These are phyloP conservation scores for Eristalis pertinax DNA, from an alignment of 2,888 invertebrate genomes.

Conservation along the genomic window DNA sequence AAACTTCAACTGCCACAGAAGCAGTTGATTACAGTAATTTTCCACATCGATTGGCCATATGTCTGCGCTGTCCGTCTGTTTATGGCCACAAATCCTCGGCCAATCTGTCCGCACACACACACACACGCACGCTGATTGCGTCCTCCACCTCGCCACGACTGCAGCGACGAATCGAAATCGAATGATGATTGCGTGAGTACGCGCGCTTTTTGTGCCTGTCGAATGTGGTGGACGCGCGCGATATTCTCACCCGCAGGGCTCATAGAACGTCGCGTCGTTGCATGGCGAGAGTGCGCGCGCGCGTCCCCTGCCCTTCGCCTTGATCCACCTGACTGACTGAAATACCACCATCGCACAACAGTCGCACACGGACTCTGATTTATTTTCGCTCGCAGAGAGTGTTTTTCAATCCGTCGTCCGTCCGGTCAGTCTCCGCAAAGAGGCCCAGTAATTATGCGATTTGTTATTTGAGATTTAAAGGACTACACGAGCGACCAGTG, in stretches of 20 bases:
- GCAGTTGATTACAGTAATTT: conserved; percentile 72
- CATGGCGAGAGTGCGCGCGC: background rate
- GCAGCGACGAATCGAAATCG: conserved; percentile 43
- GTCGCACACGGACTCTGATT: conserved; percentile 65
- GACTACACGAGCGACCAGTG: conserved; percentile 44
- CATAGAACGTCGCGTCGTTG: conserved; percentile 64
- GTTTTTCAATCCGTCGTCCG: conserved; percentile 53
- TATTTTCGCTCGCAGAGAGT: conserved; percentile 58
- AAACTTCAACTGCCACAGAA: conserved; percentile 67
- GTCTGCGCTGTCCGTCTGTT: conserved; percentile 62
- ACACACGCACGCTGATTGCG: conserved; percentile 14
- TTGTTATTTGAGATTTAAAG: conserved; percentile 71
- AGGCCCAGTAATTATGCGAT: conserved; percentile 70
- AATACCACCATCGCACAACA: conserved; percentile 69
- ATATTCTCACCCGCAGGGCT: conserved; percentile 68
- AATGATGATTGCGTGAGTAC: conserved; percentile 72
- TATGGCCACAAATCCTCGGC: conserved; percentile 69
- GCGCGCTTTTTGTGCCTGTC: conserved; percentile 67
- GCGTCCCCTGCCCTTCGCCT: background rate
- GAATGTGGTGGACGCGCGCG: conserved; percentile 56
- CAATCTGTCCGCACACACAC: conserved; percentile 51
- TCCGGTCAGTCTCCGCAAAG: conserved; percentile 19
- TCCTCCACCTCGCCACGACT: background rate
- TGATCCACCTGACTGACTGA: conserved; percentile 63
- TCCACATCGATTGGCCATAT: conserved; percentile 71